phyloP scores from a whole-genome alignment of 2,888 invertebrate genomes.

The Scotopteryx bipunctaria region DNA sequence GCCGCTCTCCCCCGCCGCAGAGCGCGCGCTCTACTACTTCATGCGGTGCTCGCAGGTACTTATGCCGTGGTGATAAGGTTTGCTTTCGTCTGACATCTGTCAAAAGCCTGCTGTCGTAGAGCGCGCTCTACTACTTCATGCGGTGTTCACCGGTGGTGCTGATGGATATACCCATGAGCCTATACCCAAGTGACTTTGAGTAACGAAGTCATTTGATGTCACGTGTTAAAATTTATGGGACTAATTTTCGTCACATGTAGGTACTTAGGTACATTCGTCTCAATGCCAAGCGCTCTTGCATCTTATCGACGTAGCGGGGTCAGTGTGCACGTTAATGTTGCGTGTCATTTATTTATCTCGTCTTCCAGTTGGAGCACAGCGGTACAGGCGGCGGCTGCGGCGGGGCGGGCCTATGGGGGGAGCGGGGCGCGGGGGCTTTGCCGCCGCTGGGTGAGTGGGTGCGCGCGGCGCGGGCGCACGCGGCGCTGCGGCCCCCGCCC shows the following conservation, averaged over 20 bases:
- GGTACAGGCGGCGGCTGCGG: slow-evolving; percentile 56
- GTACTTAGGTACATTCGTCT: too few relatives aligned
- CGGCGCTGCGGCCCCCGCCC: slow-evolving; percentile 90
- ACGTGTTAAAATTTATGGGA: too few relatives aligned
- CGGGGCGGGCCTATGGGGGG: slow-evolving; percentile 87
- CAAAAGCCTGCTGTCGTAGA: slow-evolving; percentile 88
- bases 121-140: slow-evolving; percentile 95
- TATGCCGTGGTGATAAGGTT: slow-evolving; percentile 85
- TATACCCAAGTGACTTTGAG: too few relatives aligned
- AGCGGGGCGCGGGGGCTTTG: slow-evolving; percentile 93
- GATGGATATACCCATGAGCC: too few relatives aligned
- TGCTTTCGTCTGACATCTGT: too few relatives aligned
- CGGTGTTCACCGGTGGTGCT: slow-evolving; percentile 94
- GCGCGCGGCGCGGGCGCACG: slow-evolving; percentile 91
- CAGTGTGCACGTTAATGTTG: slow-evolving; percentile 46
- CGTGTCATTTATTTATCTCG: too few relatives aligned
- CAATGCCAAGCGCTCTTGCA: too few relatives aligned
- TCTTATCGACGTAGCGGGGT: too few relatives aligned
- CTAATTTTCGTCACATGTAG: too few relatives aligned
- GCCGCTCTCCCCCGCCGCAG: slow-evolving; percentile 86
- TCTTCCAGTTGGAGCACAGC: slow-evolving; percentile 86
- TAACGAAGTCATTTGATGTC: too few relatives aligned
- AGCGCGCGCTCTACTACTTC: slow-evolving; percentile 93
- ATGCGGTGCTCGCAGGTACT: slow-evolving; percentile 94
- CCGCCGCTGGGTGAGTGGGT: slow-evolving; percentile 97